Base-by-base conservation (phyloP, 2,113 vertebrate genomes). In the Notothenia coriiceps region DNA sequence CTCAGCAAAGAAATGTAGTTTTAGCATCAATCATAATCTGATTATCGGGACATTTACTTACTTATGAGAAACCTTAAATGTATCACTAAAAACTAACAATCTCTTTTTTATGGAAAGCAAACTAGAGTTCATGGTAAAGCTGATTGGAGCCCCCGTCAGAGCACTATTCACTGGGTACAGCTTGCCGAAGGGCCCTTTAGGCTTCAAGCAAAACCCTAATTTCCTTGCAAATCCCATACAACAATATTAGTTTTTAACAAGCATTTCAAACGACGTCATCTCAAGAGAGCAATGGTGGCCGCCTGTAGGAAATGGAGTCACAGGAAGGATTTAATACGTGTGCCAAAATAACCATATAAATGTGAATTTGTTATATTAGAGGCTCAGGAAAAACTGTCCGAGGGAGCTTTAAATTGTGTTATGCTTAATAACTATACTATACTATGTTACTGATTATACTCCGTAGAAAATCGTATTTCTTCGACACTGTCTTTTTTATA, bases 141-240 rank as follows among this genome's bases (percentile, higher is more conserved):
- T 96, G 6, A 96, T 96, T 67, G 94, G 88, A 77, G 96, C 94
- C 76, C 96, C 96, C 51, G 94, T 96, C 88, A 97, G 88, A 83
- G 97, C 95, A 84, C 90, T 92, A 90, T 95, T 98, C 97, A 93
- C 96, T 98, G 90, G 83, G 79, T 88, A 94, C 86, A 52, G 85
- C 86, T 74, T 63, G 72, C 72, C 4, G 51, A 81, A 82, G 68
- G 78, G 77, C 77, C 84, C 65, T 9, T 40, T 22, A 86, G 83
- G 85, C 74, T 86, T 90, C 59, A 64, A 86, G 80, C 52, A 79
- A 86, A 93, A 90, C 57, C 83, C 75, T 77, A 78, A 91, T 93
- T 92, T 93, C 89, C 89, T 91, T 70, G 72, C 86, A 92, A 91
- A 94, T 90, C 87, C 89, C 82, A 76, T 83, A 77, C 64, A 80